Percentiles rank a stretch among this genome's conserved stretches.
Conservation (phyloP, 2,797 vertebrate genomes). For the Leptoclinus maculatus region DNA sequence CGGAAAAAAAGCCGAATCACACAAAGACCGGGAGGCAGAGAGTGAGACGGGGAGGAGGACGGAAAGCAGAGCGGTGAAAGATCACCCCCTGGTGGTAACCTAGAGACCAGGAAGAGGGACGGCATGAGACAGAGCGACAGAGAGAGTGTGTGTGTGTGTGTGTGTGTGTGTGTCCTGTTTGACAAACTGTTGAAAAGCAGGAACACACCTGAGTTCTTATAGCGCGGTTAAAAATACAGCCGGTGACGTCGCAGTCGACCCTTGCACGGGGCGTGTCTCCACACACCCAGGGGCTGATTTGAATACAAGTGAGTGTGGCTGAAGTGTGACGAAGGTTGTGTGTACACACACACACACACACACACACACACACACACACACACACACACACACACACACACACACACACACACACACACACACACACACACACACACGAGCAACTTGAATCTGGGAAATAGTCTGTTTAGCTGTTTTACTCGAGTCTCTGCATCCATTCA, state of each 20-base stretch:
- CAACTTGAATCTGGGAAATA: background rate
- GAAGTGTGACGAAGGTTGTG: constrained; percentile 14
- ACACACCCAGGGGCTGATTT: background rate
- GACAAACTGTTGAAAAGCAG: constrained; percentile 26
- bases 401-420: background rate
- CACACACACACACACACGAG: background rate
- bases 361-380: too few species aligned
- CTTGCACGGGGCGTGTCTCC: constrained; percentile 33
- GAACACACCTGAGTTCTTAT: constrained; percentile 73
- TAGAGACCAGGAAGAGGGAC: background rate
- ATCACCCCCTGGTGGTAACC: constrained; percentile 76
- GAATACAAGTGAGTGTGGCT: background rate
- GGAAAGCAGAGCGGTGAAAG: constrained; percentile 40
- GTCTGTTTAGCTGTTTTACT: background rate
- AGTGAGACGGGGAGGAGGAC: constrained; percentile 10
- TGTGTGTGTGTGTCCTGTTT: constrained; percentile 18
- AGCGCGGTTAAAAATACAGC: constrained; percentile 76
- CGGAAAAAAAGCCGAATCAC: constrained; percentile 30
- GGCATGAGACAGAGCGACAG: background rate
- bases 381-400: background rate
- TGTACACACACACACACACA: background rate
- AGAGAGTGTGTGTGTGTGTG: background rate
- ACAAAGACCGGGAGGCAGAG: constrained; percentile 52
- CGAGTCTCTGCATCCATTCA: background rate
- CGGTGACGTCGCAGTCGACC: constrained; percentile 7